Conservation (phyloP, 2,113 vertebrate genomes). For the Prinia subflava region DNA sequence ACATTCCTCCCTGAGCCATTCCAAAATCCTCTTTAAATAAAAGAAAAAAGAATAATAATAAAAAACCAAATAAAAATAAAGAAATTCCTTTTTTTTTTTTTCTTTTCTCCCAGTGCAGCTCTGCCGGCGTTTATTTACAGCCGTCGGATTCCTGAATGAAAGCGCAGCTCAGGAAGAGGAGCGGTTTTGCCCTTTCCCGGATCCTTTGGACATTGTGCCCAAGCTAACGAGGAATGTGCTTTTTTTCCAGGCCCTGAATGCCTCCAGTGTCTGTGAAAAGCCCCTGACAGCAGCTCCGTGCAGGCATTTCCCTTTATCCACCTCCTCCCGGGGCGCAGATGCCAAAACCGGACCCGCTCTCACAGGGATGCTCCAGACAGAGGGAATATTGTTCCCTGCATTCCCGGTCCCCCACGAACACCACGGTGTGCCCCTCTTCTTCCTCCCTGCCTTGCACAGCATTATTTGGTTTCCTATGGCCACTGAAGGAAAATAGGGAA, state of each 20-base stretch:
- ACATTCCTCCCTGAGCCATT: no score
- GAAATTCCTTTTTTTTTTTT: neutral
- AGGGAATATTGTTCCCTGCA: neutral
- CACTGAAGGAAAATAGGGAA: neutral
- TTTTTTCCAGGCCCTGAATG: neutral
- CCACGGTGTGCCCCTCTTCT: neutral
- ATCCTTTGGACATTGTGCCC: neutral
- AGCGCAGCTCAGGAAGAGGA: conserved; percentile 30
- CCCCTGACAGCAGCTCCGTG: neutral
- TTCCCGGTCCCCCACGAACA: neutral
- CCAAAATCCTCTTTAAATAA: neutral
- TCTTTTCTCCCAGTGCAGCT: neutral
- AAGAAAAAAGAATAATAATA: fast-evolving
- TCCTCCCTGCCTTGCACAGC: neutral
- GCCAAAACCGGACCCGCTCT: neutral
- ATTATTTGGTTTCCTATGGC: neutral
- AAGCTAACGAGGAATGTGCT: neutral
- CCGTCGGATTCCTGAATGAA: neutral
- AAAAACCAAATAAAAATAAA: neutral
- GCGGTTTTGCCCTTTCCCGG: conserved; percentile 33
- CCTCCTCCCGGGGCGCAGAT: neutral
- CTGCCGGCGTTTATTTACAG: neutral
- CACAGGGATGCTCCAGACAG: neutral
- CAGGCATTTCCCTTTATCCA: neutral
- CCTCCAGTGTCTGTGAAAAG: neutral